These are phyloP conservation scores for Peromyscus californicus DNA, from an alignment of 2,113 vertebrate genomes.

Conservation along the genomic window DNA sequence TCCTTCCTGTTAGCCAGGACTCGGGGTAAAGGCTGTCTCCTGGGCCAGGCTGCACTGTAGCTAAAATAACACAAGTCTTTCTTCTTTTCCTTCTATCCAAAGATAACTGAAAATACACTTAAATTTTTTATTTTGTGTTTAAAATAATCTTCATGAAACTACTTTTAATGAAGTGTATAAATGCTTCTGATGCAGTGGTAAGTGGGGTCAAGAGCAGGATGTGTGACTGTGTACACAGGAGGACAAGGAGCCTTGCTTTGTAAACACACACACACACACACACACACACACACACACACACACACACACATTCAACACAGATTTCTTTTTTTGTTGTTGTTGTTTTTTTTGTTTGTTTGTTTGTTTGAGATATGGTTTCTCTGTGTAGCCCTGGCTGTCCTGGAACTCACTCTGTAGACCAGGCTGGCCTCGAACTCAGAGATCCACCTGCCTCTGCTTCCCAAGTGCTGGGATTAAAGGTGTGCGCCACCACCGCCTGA, in stretches of 20 bases:
- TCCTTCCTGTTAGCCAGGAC: slow-evolving; percentile 26
- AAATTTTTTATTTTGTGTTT: not conserved
- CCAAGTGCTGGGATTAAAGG: not conserved
- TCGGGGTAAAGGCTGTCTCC: not conserved
- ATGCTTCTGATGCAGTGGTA: not conserved
- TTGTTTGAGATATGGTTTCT: not conserved
- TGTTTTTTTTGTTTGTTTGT: not conserved
- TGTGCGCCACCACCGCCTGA: not conserved
- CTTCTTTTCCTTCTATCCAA: slow-evolving; percentile 35
- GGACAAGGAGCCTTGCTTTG: not conserved
- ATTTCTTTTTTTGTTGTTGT: not conserved
- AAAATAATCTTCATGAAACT: slow-evolving; percentile 48
- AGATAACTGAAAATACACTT: not conserved
- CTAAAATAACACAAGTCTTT: not conserved
- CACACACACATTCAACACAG: slow-evolving; percentile 17
- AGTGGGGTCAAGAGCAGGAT: slow-evolving; percentile 52
- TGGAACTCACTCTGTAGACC: not conserved
- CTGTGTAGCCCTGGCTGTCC: not conserved
- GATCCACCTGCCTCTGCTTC: not conserved
- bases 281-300: slow-evolving; percentile 26
- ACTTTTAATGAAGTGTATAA: slow-evolving; percentile 51
- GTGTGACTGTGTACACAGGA: not conserved
- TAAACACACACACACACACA: slow-evolving; percentile 47
- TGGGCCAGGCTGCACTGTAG: not conserved
- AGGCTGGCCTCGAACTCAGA: not conserved